Evolutionary conservation across 2,113 vertebrate species (phyloP).

Genomic region (Onychostoma macrolepis): DNA sequence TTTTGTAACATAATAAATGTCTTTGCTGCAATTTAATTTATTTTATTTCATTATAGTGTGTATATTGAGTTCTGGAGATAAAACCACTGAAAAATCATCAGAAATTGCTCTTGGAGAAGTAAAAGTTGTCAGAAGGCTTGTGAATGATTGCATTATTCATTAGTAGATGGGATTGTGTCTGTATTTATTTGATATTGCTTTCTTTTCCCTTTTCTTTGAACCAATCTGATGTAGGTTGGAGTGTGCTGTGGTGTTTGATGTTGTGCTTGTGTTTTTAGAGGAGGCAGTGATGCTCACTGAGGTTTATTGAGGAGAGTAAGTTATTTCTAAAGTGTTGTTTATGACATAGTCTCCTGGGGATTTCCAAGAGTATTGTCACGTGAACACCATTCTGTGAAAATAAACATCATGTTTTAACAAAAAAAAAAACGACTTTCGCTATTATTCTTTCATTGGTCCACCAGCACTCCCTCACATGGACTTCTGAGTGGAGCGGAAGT

Average conservation of each 20-base stretch:
- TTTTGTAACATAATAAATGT: background rate
- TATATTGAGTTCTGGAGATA: background rate
- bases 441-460: background rate
- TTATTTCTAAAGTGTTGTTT: background rate
- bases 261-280: background rate
- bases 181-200: conserved; percentile 1
- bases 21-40: background rate
- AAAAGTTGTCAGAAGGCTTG: background rate
- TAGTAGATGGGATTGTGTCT: background rate
- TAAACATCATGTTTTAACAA: background rate
- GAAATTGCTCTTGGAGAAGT: background rate
- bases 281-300: background rate
- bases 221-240: background rate
- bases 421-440: background rate
- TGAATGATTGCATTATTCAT: no score
- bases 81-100: background rate
- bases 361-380: background rate
- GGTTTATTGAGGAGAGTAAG: background rate
- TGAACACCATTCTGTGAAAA: background rate
- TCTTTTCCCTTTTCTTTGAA: background rate
- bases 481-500: no score
- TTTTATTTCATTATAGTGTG: background rate
- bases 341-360: background rate
- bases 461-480: no score
- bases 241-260: background rate